Percentiles rank a stretch among this genome's conserved stretches.
phyloP scores from a whole-genome alignment of 1,140 invertebrate species.

The Lutraria rhynchaena region DNA sequence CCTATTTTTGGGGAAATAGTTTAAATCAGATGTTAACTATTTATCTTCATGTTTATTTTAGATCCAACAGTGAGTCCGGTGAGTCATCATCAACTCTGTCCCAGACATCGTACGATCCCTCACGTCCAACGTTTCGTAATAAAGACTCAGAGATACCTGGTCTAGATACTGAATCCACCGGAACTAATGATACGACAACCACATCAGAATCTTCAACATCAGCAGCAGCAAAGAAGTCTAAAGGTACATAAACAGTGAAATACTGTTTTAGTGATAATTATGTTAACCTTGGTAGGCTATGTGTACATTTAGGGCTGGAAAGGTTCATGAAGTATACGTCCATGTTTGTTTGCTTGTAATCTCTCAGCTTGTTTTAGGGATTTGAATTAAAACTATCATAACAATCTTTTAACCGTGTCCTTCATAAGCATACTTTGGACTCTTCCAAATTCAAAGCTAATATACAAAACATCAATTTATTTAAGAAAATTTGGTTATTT shows the following conservation, averaged over 20 bases:
- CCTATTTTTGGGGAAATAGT: no score
- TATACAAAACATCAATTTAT: no score
- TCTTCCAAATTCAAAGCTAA: no score
- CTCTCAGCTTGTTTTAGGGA: not conserved
- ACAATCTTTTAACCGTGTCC: not conserved
- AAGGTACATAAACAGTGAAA: constrained; percentile 28
- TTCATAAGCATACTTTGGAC: not conserved
- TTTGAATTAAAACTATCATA: not conserved
- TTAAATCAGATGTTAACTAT: no score
- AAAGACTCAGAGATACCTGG: constrained; percentile 78
- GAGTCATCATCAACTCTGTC: constrained; percentile 76
- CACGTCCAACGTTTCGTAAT: constrained; percentile 71
- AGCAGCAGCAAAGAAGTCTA: constrained; percentile 26
- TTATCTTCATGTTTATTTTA: not conserved
- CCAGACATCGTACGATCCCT: constrained; percentile 79
- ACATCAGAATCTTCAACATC: constrained; percentile 45
- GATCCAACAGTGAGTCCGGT: constrained; percentile 17
- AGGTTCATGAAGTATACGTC: not conserved
- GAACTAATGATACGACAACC: constrained; percentile 54
- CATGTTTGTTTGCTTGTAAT: not conserved
- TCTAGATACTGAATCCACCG: constrained; percentile 63
- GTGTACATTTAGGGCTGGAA: not conserved
- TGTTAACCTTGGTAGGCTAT: not conserved
- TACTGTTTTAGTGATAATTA: not conserved
- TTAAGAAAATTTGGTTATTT: no score